A percentile compares a stretch with the other conserved stretches of the same genome.
Conservation (phyloP, 2,113 vertebrate genomes). For the Micronisus gabar region DNA sequence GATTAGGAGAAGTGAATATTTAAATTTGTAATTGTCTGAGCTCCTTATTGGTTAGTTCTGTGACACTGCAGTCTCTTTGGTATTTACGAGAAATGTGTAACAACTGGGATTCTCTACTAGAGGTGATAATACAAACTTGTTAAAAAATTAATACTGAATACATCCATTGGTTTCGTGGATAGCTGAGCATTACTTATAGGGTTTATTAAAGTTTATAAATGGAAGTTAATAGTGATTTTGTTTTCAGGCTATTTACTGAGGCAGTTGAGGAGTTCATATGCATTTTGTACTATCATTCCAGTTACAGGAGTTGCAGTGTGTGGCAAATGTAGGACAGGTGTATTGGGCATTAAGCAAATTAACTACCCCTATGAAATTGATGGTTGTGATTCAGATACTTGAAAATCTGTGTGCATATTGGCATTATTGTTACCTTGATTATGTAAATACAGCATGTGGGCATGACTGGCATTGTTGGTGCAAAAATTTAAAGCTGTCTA, state of each 20-base stretch:
- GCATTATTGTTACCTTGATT: not conserved
- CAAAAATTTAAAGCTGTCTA: not conserved
- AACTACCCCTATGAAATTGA: not conserved
- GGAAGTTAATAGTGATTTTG: not conserved
- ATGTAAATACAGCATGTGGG: not conserved
- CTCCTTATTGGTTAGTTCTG: not conserved
- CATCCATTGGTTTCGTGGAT: not conserved
- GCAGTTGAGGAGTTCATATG: not conserved
- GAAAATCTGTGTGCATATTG: not conserved
- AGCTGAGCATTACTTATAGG: not conserved
- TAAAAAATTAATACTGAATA: not conserved
- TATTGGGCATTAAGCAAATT: not conserved
- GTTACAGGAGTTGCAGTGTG: not conserved
- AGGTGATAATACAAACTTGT: not conserved
- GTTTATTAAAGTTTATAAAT: not conserved
- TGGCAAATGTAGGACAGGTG: not conserved
- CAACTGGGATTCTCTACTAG: not conserved
- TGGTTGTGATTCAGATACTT: not conserved
- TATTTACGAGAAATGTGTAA: not conserved
- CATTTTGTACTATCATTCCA: not conserved
- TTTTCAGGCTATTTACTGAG: not conserved
- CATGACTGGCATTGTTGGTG: not conserved
- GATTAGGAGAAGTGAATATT: not conserved
- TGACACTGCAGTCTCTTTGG: not conserved
- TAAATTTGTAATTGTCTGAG: not conserved